Conservation (phyloP, 2,113 vertebrate species). For the Petaurus breviceps region DNA sequence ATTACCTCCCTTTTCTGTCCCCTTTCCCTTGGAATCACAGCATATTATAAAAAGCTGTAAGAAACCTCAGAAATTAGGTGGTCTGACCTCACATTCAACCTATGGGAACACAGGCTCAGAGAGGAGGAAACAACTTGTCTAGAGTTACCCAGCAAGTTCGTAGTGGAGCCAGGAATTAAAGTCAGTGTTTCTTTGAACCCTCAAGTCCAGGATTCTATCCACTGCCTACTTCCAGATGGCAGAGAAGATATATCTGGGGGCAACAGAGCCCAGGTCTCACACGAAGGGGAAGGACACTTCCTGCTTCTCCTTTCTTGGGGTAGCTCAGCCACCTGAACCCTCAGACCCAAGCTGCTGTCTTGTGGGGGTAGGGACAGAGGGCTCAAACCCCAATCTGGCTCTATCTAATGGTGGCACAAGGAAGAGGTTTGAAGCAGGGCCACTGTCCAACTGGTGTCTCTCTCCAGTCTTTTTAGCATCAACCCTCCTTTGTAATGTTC, state of each 20-base stretch:
- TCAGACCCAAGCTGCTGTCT: background rate
- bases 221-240: background rate
- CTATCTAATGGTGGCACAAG: background rate
- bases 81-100: background rate
- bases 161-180: background rate
- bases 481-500: background rate
- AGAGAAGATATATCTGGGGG: background rate
- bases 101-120: background rate
- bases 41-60: background rate
- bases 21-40: background rate
- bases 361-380: background rate
- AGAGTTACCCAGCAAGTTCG: background rate
- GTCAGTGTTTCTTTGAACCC: background rate
- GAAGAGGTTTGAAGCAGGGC: background rate
- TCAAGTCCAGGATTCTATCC: background rate
- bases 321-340: background rate
- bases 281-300: background rate
- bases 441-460: background rate
- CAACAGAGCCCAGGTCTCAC: background rate
- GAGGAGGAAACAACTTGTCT: background rate
- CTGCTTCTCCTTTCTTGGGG: background rate
- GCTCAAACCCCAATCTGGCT: background rate
- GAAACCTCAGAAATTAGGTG: background rate
- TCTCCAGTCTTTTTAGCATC: background rate
- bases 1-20: background rate